phyloP scores from a whole-genome alignment of 2,888 invertebrate genomes.

The Branchellion lobata region DNA sequence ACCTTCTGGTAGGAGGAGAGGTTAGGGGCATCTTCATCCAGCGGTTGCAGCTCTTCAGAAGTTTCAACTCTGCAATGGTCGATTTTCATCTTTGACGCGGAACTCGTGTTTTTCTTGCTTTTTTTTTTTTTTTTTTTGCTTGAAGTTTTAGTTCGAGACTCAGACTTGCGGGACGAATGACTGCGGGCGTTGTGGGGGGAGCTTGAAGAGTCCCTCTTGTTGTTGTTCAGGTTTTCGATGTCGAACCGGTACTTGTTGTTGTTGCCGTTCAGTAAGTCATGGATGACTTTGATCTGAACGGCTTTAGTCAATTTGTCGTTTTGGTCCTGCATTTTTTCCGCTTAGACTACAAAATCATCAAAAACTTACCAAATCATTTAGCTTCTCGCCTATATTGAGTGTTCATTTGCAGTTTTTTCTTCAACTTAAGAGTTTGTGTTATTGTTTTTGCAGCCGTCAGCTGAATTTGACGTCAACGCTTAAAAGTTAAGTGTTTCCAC shows the following conservation, averaged over 20 bases:
- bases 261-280: constrained; percentile 1
- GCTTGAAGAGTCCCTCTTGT: not conserved
- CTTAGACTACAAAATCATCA: too few relatives aligned
- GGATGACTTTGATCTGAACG: not conserved
- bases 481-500: too few relatives aligned
- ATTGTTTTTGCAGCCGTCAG: too few relatives aligned
- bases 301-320: not conserved
- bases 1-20: constrained; percentile 7
- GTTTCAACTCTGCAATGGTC: not conserved
- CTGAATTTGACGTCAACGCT: too few relatives aligned
- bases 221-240: not conserved
- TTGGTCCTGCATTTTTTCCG: not conserved
- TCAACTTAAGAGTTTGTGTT: too few relatives aligned
- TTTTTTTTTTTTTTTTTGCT: constrained; percentile 2
- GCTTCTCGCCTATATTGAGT: too few relatives aligned
- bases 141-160: not conserved
- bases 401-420: too few relatives aligned
- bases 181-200: not conserved
- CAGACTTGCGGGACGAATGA: not conserved
- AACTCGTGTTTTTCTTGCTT: not conserved
- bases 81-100: not conserved
- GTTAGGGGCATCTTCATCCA: not conserved
- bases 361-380: too few relatives aligned
- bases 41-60: not conserved
- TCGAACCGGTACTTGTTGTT: not conserved